phyloP scores from a whole-genome alignment of 2,888 invertebrate genomes.

The Bibio marci region DNA sequence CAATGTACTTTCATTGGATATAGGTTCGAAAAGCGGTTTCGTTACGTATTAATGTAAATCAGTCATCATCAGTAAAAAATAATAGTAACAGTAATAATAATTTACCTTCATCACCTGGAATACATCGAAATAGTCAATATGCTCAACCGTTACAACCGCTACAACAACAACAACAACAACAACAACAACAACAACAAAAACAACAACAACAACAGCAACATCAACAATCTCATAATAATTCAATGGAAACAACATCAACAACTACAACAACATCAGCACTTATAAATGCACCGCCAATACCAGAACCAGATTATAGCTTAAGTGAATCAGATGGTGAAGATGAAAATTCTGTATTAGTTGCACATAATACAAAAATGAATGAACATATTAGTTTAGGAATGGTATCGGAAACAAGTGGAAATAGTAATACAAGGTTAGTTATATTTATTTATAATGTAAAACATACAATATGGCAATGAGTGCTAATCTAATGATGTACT shows the following conservation, averaged over 20 bases:
- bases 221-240: constrained; percentile 27
- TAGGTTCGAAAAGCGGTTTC: constrained; percentile 10
- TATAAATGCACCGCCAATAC: constrained; percentile 56
- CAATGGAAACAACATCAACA: constrained; percentile 22
- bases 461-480: too few species aligned
- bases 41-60: constrained; percentile 5
- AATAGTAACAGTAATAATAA: not conserved
- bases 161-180: constrained; percentile 14
- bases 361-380: constrained; percentile 32
- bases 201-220: constrained; percentile 19
- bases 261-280: constrained; percentile 24
- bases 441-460: too few species aligned
- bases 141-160: constrained; percentile 27
- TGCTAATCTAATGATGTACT: too few species aligned
- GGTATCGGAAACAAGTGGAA: constrained; percentile 51
- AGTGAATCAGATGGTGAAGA: constrained; percentile 68
- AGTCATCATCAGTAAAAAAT: not conserved
- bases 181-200: constrained; percentile 17
- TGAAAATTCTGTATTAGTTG: constrained; percentile 31
- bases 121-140: constrained; percentile 27
- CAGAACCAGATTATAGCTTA: constrained; percentile 81
- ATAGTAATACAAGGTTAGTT: constrained; percentile 59
- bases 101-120: constrained; percentile 5
- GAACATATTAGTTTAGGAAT: constrained; percentile 34
- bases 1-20: too few species aligned